Percentiles rank a stretch among this genome's conserved stretches.
These are phyloP conservation scores for Bedellia somnulentella DNA, from an alignment of 2,888 invertebrate genomes.

Conservation along the genomic window DNA sequence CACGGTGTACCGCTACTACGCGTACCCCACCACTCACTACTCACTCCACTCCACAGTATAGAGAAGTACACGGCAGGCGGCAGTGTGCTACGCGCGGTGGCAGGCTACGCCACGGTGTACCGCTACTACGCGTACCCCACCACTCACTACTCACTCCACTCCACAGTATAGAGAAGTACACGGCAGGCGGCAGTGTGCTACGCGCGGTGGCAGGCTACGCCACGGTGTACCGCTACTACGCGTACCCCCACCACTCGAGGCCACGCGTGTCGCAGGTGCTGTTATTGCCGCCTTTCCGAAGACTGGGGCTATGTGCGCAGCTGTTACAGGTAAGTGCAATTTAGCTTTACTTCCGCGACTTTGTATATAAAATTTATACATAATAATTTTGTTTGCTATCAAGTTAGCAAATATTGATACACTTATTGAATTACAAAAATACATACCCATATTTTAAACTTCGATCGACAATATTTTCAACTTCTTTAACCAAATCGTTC, in stretches of 20 bases:
- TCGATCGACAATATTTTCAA: no score
- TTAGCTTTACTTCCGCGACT: neutral
- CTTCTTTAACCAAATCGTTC: no score
- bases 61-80: constrained; percentile 69
- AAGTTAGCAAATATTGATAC: no score
- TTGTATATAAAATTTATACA: no score
- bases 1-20: constrained; percentile 93
- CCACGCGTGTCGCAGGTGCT: constrained; percentile 93
- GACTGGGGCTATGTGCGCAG: constrained; percentile 79
- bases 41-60: no score
- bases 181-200: constrained; percentile 54
- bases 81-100: constrained; percentile 68
- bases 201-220: constrained; percentile 83
- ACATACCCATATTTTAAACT: no score
- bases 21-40: no score
- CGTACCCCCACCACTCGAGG: constrained; percentile 83
- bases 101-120: constrained; percentile 90
- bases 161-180: constrained; percentile 70
- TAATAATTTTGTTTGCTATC: no score
- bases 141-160: no score
- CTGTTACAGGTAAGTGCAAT: constrained; percentile 63
- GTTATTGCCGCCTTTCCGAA: constrained; percentile 89
- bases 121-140: constrained; percentile 96
- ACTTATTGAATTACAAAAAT: no score
- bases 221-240: constrained; percentile 93